A percentile compares a stretch with the other conserved stretches of the same genome.
These are phyloP conservation scores for Clarias magur DNA, from an alignment of 2,113 vertebrate genomes.

Conservation along the genomic window DNA sequence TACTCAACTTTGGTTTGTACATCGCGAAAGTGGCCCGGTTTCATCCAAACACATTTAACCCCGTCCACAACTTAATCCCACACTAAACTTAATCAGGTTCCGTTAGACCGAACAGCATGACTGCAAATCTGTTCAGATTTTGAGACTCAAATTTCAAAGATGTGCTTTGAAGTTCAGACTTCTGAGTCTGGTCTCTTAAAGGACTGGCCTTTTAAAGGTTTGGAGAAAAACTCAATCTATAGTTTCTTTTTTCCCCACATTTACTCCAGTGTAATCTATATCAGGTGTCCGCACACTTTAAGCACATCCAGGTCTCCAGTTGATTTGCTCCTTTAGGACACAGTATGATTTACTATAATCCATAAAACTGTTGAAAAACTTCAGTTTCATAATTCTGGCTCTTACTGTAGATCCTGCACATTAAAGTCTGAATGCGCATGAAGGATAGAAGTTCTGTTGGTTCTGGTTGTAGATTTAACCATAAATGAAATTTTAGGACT, in stretches of 20 bases:
- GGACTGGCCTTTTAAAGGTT: neutral
- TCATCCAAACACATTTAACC: neutral
- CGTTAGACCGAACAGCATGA: neutral
- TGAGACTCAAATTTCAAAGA: neutral
- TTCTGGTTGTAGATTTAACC: neutral
- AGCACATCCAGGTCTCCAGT: neutral
- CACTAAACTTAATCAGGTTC: constrained; percentile 6
- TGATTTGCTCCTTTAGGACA: neutral
- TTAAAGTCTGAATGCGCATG: neutral
- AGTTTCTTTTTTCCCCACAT: neutral
- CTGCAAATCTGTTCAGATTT: neutral
- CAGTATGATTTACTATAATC: neutral
- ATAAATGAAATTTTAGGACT: neutral
- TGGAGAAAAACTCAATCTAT: neutral
- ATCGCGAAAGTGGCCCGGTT: neutral
- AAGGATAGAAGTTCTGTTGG: neutral
- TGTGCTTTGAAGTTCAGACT: constrained; percentile 23
- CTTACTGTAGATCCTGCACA: neutral
- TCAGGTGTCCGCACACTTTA: neutral
- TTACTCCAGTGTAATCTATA: neutral
- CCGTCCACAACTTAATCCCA: constrained; percentile 14
- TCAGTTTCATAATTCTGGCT: neutral
- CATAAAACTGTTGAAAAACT: neutral
- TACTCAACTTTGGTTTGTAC: neutral
- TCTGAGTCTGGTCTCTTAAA: constrained; percentile 62